phyloP scores from a whole-genome alignment of 2,113 vertebrate species.

The Glareola pratincola region DNA sequence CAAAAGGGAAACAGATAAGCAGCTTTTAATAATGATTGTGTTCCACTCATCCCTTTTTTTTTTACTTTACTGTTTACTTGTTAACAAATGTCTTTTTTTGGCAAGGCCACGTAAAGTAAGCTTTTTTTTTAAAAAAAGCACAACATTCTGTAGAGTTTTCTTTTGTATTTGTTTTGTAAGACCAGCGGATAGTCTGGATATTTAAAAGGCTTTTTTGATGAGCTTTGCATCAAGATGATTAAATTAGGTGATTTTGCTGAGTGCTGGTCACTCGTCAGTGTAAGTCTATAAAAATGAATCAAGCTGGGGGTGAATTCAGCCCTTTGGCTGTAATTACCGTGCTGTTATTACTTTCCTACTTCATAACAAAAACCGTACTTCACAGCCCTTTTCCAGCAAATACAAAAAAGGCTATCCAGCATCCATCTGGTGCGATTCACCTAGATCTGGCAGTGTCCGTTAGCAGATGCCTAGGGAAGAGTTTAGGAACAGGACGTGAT shows the following conservation, averaged over 20 bases:
- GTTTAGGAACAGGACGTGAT: not conserved
- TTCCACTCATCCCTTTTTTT: not conserved
- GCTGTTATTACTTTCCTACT: not conserved
- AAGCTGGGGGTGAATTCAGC: not conserved
- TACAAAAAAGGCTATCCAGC: not conserved
- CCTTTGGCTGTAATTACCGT: not conserved
- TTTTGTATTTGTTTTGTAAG: not conserved
- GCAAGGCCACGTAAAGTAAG: not conserved
- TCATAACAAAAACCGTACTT: not conserved
- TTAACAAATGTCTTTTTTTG: not conserved
- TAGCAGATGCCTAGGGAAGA: not conserved
- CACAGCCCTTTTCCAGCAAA: not conserved
- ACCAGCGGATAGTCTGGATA: not conserved
- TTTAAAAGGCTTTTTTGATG: not conserved
- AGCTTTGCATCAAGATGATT: not conserved
- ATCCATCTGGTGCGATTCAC: not conserved
- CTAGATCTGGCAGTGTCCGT: not conserved
- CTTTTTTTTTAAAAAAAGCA: not conserved
- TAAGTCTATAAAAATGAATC: not conserved
- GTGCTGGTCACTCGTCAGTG: not conserved
- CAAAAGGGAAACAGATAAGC: not conserved
- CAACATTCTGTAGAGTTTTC: not conserved
- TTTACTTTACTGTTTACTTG: not conserved
- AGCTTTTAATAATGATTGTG: not conserved
- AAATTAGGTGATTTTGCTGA: not conserved